Percentiles rank a stretch among this genome's conserved stretches.
phyloP scores from a whole-genome alignment of 2,797 vertebrate species.

The Cacajao melanocephalus region DNA sequence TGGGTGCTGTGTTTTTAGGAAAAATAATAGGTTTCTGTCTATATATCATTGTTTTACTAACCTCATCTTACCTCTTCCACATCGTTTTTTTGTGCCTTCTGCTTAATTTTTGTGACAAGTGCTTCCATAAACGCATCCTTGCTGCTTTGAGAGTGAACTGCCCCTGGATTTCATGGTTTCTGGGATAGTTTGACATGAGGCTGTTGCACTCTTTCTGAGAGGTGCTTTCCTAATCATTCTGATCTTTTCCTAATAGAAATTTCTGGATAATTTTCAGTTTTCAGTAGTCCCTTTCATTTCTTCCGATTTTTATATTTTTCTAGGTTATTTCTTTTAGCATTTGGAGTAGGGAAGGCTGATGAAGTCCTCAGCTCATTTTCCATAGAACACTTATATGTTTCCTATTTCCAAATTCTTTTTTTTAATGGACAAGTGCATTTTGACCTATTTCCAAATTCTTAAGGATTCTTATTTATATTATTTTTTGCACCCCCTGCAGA shows the following conservation, averaged over 20 bases:
- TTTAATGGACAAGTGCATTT: too few relatives aligned
- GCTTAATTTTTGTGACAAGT: not conserved
- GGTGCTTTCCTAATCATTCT: not conserved
- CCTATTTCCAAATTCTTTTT: not conserved
- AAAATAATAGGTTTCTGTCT: not conserved
- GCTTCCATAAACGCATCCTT: not conserved
- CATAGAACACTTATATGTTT: not conserved
- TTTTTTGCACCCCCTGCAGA: not conserved
- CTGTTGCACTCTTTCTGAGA: not conserved
- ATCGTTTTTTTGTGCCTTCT: not conserved
- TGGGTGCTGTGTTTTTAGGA: not conserved
- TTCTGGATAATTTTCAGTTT: not conserved
- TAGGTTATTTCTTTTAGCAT: not conserved
- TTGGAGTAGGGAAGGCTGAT: not conserved
- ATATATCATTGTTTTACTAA: not conserved
- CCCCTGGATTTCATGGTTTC: not conserved
- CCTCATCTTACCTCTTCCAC: not conserved
- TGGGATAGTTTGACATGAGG: not conserved
- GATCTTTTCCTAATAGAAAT: not conserved
- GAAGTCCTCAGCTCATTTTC: not conserved
- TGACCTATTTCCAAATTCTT: not conserved
- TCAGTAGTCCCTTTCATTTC: not conserved
- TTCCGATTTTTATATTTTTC: not conserved
- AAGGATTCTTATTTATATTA: not conserved
- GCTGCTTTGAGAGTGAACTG: not conserved